phyloP scores from a whole-genome alignment of 2,888 invertebrate genomes.

The Plutella xylostella region DNA sequence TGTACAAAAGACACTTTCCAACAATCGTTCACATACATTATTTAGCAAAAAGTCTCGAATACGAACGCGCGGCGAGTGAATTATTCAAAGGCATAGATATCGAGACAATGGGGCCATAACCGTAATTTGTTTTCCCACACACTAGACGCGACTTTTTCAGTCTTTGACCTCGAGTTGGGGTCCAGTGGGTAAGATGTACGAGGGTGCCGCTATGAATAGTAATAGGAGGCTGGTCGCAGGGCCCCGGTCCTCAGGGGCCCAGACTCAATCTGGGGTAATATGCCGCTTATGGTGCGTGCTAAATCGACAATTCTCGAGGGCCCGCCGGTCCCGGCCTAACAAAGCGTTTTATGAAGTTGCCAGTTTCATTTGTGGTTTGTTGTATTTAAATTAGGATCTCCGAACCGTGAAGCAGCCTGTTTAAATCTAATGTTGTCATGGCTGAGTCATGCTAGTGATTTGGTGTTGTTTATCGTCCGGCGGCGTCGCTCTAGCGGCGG shows the following conservation, averaged over 20 bases:
- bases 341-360: slow-evolving; percentile 44
- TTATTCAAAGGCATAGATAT: slow-evolving; percentile 34
- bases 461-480: no score
- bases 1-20: no score
- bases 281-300: slow-evolving; percentile 63
- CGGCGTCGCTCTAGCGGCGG: no score
- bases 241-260: slow-evolving; percentile 21
- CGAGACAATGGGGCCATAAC: slow-evolving; percentile 32
- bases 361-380: no score
- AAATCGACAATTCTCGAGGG: slow-evolving; percentile 62
- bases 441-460: no score
- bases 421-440: no score
- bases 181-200: slow-evolving; percentile 30
- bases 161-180: slow-evolving; percentile 15
- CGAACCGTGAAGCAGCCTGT: no score
- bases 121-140: slow-evolving; percentile 26
- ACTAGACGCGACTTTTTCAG: slow-evolving; percentile 10
- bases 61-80: slow-evolving; percentile 13
- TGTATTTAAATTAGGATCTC: no score
- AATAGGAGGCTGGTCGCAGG: slow-evolving; percentile 39
- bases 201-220: slow-evolving; percentile 57
- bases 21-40: slow-evolving; percentile 1
- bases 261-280: slow-evolving; percentile 36
- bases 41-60: slow-evolving; percentile 1
- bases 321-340: slow-evolving; percentile 32